Conservation (phyloP, 2,113 vertebrate genomes). For the Melanotaenia duboulayi region DNA sequence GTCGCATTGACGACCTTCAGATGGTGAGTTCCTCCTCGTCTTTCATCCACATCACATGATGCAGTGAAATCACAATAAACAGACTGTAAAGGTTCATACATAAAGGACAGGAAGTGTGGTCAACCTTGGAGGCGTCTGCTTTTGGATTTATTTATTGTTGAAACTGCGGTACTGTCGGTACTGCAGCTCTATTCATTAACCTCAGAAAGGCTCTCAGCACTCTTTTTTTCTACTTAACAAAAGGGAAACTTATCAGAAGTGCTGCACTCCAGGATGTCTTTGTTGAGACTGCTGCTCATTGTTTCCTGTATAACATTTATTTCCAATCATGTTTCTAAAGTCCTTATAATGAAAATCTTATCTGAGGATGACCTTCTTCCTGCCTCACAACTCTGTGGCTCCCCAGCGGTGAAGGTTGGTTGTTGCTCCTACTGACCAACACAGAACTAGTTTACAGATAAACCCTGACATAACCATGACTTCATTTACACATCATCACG, state of each 20-base stretch:
- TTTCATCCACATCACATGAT: background rate
- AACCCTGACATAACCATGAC: too few species aligned
- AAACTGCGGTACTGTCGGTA: background rate
- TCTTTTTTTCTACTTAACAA: slow-evolving; percentile 25
- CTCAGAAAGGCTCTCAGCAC: background rate
- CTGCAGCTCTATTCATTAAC: background rate
- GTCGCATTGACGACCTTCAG: slow-evolving; percentile 97
- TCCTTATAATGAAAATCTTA: slow-evolving; percentile 7
- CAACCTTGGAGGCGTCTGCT: background rate
- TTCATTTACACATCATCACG: too few species aligned
- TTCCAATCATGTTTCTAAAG: background rate
- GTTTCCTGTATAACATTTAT: slow-evolving; percentile 18
- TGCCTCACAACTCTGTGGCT: slow-evolving; percentile 27
- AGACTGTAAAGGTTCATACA: background rate
- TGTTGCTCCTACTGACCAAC: too few species aligned
- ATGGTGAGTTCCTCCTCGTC: slow-evolving; percentile 85
- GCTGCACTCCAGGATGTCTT: slow-evolving; percentile 38
- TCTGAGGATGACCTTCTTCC: slow-evolving; percentile 41
- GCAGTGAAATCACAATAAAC: background rate
- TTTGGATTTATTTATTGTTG: background rate
- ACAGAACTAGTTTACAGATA: too few species aligned
- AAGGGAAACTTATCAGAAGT: slow-evolving; percentile 22
- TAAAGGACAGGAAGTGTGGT: background rate
- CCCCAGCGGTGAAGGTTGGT: background rate
- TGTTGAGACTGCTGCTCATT: slow-evolving; percentile 13